These are phyloP conservation scores for Cantharis flavilabris DNA, from an alignment of 2,888 invertebrate genomes.

Conservation along the genomic window DNA sequence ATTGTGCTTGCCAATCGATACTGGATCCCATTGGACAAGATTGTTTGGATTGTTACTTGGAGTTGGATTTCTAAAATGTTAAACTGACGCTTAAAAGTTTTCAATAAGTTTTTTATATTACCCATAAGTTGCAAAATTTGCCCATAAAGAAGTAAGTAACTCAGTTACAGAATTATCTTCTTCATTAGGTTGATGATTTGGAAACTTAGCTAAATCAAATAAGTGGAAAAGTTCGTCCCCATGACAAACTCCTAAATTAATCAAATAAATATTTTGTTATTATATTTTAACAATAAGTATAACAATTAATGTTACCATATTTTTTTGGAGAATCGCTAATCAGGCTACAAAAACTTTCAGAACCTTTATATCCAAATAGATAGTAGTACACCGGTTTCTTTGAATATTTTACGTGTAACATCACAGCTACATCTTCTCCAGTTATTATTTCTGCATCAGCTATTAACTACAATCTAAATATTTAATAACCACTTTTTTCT, in stretches of 20 bases:
- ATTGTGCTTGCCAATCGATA: slow-evolving; percentile 58
- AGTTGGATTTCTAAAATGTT: slow-evolving; percentile 67
- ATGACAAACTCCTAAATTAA: slow-evolving; percentile 70
- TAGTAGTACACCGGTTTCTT: slow-evolving; percentile 68
- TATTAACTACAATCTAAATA: slow-evolving; percentile 62
- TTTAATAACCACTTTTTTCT: neutral
- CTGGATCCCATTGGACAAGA: slow-evolving; percentile 63
- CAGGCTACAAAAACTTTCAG: slow-evolving; percentile 67
- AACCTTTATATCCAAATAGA: slow-evolving; percentile 68
- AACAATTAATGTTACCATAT: neutral
- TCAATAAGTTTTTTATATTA: slow-evolving; percentile 41
- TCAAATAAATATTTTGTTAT: neutral
- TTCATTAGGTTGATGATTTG: slow-evolving; percentile 60
- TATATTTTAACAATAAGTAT: neutral
- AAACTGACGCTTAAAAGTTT: slow-evolving; percentile 61
- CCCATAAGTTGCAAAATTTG: slow-evolving; percentile 77
- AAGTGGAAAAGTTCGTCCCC: slow-evolving; percentile 83
- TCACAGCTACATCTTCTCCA: slow-evolving; percentile 66
- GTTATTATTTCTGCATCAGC: slow-evolving; percentile 74
- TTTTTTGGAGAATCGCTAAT: neutral
- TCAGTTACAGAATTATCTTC: slow-evolving; percentile 66
- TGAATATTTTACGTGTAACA: slow-evolving; percentile 58
- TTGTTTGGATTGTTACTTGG: slow-evolving; percentile 55
- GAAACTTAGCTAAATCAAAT: slow-evolving; percentile 62
- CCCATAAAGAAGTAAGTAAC: slow-evolving; percentile 69